A percentile compares a stretch with the other conserved stretches of the same genome.
These are phyloP conservation scores for Galerucella pusilla DNA, from an alignment of 2,888 invertebrate genomes.

Conservation along the genomic window DNA sequence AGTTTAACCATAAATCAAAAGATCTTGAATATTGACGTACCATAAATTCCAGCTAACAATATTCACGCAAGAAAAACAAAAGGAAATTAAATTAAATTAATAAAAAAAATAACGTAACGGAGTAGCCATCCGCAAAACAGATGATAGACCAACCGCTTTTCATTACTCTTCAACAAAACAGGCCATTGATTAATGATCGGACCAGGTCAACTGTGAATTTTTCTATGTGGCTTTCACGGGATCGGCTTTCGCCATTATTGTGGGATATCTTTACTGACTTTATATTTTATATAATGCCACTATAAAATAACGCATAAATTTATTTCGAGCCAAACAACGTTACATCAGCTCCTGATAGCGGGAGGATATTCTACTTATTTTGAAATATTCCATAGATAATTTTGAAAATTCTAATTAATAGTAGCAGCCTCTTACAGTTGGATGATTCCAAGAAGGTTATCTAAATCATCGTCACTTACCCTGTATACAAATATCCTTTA, in stretches of 20 bases:
- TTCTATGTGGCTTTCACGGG: constrained; percentile 48
- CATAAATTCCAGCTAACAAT: not conserved
- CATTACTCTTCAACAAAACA: constrained; percentile 54
- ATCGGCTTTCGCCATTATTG: constrained; percentile 36
- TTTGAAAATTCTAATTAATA: too few species aligned
- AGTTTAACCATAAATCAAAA: not conserved
- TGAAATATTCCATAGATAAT: too few species aligned
- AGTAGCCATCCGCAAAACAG: constrained; percentile 57
- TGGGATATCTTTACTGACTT: constrained; percentile 42
- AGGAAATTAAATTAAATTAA: constrained; percentile 49
- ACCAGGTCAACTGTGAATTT: constrained; percentile 58
- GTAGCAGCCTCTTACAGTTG: too few species aligned
- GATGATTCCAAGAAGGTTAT: too few species aligned
- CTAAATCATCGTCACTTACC: too few species aligned
- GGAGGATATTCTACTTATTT: too few species aligned
- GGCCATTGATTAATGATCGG: constrained; percentile 58
- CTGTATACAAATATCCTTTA: too few species aligned
- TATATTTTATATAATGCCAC: not conserved
- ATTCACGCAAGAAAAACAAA: constrained; percentile 2
- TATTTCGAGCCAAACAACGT: not conserved
- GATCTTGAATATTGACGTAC: not conserved
- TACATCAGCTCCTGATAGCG: not conserved
- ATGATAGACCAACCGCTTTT: constrained; percentile 58
- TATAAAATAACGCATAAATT: not conserved
- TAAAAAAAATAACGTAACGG: constrained; percentile 54